These are phyloP conservation scores for Yponomeuta plumbellus DNA, from an alignment of 2,888 invertebrate genomes.

Conservation along the genomic window DNA sequence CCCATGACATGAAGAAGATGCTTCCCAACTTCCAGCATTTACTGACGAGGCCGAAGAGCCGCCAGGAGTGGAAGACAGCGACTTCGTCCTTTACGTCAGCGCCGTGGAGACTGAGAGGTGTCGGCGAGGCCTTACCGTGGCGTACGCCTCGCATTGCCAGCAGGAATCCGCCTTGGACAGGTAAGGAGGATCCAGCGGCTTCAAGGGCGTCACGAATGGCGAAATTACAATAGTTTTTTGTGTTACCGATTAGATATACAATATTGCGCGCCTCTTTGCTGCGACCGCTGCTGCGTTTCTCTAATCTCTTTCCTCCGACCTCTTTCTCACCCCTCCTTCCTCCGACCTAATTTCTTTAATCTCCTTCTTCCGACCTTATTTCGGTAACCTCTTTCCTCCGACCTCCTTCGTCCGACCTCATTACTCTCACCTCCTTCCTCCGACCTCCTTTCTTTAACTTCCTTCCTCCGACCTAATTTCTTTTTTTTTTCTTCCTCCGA, in stretches of 20 bases:
- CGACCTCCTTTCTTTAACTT: background rate
- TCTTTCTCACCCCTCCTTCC: too few species aligned
- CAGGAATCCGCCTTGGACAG: constrained; percentile 94
- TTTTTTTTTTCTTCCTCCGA: too few species aligned
- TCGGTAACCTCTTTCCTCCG: background rate
- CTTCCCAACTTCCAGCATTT: background rate
- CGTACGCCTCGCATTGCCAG: constrained; percentile 99
- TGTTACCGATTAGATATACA: too few species aligned
- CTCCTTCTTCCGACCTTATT: too few species aligned
- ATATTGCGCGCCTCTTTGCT: too few species aligned
- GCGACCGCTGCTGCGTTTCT: too few species aligned
- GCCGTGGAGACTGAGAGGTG: constrained; percentile 96
- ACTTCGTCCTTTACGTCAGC: constrained; percentile 98
- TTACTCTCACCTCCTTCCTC: background rate
- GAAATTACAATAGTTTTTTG: too few species aligned
- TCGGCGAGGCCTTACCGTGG: constrained; percentile 92
- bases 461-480: background rate
- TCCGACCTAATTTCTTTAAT: too few species aligned
- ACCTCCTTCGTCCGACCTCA: too few species aligned
- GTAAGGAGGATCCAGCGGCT: constrained; percentile 49
- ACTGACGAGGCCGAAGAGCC: constrained; percentile 27
- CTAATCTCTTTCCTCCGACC: too few species aligned
- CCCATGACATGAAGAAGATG: too few species aligned
- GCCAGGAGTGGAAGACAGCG: constrained; percentile 85
- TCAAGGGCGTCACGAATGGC: too few species aligned